phyloP scores from a whole-genome alignment of 2,888 invertebrate species.

The Pecten maximus region DNA sequence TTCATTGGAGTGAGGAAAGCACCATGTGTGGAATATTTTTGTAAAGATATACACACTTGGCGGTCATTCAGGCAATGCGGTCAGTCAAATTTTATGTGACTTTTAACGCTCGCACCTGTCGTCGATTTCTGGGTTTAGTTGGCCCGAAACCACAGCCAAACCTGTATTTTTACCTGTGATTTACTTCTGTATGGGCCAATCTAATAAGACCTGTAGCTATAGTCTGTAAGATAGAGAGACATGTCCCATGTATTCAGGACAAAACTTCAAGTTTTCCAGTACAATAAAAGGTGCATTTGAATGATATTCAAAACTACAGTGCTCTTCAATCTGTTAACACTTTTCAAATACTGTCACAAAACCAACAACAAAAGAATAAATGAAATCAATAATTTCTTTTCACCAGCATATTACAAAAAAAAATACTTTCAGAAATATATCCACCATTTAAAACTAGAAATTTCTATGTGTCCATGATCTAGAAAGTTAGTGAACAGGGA shows the following conservation, averaged over 20 bases:
- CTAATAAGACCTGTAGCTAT: not conserved
- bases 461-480: not conserved
- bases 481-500: not conserved
- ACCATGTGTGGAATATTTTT: constrained; percentile 20
- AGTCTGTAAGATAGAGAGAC: not conserved
- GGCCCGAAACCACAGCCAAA: not conserved
- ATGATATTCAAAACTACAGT: not conserved
- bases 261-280: not conserved
- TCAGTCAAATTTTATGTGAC: constrained; percentile 20
- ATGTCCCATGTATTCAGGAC: not conserved
- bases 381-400: constrained; percentile 30
- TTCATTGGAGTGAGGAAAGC: not conserved
- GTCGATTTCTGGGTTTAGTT: not conserved
- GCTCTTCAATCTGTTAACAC: not conserved
- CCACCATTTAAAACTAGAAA: not conserved
- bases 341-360: constrained; percentile 15
- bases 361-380: not conserved
- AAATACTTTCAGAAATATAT: not conserved
- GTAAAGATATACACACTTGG: not conserved
- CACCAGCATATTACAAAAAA: not conserved
- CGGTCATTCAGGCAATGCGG: not conserved
- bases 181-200: not conserved
- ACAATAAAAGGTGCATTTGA: not conserved
- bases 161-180: constrained; percentile 11
- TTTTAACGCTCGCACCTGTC: not conserved